Evolutionary conservation across 2,888 invertebrate genomes (phyloP).

Genomic region (Stratiomys singularior): DNA sequence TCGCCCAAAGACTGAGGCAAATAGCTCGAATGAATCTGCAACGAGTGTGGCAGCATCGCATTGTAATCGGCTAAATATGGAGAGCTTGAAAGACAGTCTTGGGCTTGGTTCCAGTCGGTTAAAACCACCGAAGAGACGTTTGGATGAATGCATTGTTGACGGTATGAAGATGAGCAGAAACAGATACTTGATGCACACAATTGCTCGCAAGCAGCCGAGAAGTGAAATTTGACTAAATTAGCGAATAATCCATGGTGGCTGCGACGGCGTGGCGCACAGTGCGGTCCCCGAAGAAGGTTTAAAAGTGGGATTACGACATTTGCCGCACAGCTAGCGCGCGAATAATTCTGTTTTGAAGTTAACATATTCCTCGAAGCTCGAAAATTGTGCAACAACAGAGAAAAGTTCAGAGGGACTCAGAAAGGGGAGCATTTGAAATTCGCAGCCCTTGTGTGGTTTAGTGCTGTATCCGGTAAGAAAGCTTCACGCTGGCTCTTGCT

Average conservation of each 20-base stretch:
- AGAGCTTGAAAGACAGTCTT: neutral
- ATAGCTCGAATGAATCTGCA: too few relatives aligned
- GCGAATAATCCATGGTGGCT: slow-evolving; percentile 29
- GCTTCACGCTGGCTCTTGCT: slow-evolving; percentile 10
- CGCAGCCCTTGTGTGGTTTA: neutral
- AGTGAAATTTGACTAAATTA: slow-evolving; percentile 27
- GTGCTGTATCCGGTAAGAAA: slow-evolving; percentile 1
- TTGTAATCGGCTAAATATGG: neutral
- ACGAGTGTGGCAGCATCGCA: too few relatives aligned
- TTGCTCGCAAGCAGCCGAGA: slow-evolving; percentile 25
- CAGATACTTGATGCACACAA: slow-evolving; percentile 1
- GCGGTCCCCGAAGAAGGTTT: neutral
- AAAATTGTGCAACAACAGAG: neutral
- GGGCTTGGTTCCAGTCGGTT: neutral
- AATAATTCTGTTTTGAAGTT: neutral
- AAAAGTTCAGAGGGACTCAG: neutral
- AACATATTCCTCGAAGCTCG: neutral
- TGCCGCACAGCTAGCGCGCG: neutral
- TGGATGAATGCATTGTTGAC: neutral
- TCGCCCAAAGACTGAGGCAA: too few relatives aligned
- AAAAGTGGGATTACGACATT: neutral
- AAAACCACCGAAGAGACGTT: neutral
- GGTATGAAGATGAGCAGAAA: slow-evolving; percentile 32
- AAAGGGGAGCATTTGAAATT: slow-evolving; percentile 17
- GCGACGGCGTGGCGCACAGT: slow-evolving; percentile 21